phyloP scores from a whole-genome alignment of 1,140 invertebrate species.

The Bathynomus jamesi region DNA sequence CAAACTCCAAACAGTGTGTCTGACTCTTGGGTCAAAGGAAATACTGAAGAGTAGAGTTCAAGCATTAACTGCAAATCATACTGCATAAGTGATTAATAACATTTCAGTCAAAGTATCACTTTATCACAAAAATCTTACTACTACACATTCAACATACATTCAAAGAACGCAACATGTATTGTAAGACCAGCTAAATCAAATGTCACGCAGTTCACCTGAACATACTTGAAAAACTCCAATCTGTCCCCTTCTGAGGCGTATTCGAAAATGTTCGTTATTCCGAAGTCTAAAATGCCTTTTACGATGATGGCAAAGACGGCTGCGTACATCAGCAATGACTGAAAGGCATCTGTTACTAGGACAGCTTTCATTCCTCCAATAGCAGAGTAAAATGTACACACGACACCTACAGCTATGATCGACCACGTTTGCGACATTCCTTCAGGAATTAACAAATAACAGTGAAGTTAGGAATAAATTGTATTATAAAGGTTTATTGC shows the following conservation, averaged over 20 bases:
- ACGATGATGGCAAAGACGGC: constrained; percentile 66
- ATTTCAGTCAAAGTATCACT: no score
- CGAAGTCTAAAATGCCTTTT: constrained; percentile 55
- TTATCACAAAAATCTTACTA: no score
- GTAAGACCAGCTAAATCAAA: no score
- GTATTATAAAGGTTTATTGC: background rate
- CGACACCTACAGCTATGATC: constrained; percentile 67
- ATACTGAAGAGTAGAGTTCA: constrained; percentile 42
- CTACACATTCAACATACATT: no score
- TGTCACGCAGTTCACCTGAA: no score
- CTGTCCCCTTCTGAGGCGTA: constrained; percentile 56
- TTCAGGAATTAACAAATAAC: no score
- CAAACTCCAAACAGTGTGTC: constrained; percentile 33
- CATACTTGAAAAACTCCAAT: constrained; percentile 61
- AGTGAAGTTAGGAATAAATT: no score
- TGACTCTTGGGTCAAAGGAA: constrained; percentile 36
- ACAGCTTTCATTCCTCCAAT: constrained; percentile 85
- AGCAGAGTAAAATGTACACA: constrained; percentile 78
- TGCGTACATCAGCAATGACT: constrained; percentile 65
- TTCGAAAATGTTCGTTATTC: constrained; percentile 57
- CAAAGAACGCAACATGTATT: no score
- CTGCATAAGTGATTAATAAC: no score
- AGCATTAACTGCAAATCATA: no score
- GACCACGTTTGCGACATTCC: constrained; percentile 47
- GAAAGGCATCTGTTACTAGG: constrained; percentile 77